Evolutionary conservation across 2,113 vertebrate genomes (phyloP), one percentile per base, ranked within the genome.

Genomic region (Sorex araneus): DNA sequence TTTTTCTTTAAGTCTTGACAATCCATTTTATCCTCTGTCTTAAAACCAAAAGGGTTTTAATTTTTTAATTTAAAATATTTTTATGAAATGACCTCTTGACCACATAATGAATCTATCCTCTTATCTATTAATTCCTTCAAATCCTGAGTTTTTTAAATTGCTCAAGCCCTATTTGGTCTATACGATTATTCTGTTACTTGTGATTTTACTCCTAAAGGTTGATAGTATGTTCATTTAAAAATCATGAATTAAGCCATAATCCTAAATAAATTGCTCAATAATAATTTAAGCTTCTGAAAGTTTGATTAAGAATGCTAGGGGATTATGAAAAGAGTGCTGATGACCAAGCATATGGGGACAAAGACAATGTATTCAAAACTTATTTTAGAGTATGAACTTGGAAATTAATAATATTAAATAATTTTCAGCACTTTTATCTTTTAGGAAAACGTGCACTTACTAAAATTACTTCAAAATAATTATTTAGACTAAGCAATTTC

Each of bases 181-280:
- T 77, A 93, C 71, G 93, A 97, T 98, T 98, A 98, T 96, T 96
- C 77, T 96, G 97, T 96, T 97, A 97, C 97, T 97, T 97, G 88
- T 8, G 6, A 95, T 97, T 97, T 95, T 97, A 95, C 75, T 97
- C 94, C 83, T 76, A 89, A 93, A 95, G 92, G 96, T 97, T 97
- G 63, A 97, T 96, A 97, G 97, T 97, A 91, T 95, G 92, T 92
- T 97, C 94, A 95, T 95, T 92, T 88, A 93, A 92, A 60, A 97
- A 94, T 97, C 96, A 95, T 83, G 92, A 93, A 97, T 96, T 97
- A 98, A 97, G 87, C 23, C 93, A 95, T 98, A 98, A 98, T 97
- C 96, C 97, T 97, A 97, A 98, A 98, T 97, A 97, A 97, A 96
- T 97, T 97, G 94, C 95, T 97, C 96, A 98, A 98, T 97, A 97